Evolutionary conservation across 2,888 invertebrate species (phyloP).

Genomic region (Autographa gamma): DNA sequence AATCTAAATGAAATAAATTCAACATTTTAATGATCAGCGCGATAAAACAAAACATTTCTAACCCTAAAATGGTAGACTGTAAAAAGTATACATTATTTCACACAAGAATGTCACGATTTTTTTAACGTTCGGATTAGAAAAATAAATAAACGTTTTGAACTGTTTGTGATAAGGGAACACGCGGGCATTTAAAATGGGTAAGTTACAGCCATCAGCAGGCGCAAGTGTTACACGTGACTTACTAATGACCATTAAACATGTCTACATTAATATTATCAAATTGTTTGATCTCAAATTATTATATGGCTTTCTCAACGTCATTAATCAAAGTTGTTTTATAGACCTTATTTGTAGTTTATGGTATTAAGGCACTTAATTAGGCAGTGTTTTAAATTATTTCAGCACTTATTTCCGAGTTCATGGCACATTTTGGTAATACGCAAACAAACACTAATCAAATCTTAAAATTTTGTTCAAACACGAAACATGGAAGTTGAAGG

Average conservation of each 20-base stretch:
- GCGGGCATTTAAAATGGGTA: conserved; percentile 38
- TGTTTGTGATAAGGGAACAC: conserved; percentile 45
- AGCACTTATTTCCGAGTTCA: conserved; percentile 3
- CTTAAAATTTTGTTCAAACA: not conserved
- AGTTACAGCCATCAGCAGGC: conserved; percentile 23
- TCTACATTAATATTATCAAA: conserved; percentile 42
- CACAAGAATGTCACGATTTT: conserved; percentile 32
- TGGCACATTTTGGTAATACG: not conserved
- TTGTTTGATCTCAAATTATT: conserved; percentile 49
- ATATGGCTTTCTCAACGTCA: conserved; percentile 27
- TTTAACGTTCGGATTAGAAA: conserved; percentile 24
- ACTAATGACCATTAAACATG: conserved; percentile 44
- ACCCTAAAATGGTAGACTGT: conserved; percentile 28
- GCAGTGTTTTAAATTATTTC: conserved; percentile 9
- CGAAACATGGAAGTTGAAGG: not conserved
- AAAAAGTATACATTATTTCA: conserved; percentile 22
- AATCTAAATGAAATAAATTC: conserved; percentile 30
- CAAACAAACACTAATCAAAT: not conserved
- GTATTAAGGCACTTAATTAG: conserved; percentile 42
- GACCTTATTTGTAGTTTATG: conserved; percentile 25
- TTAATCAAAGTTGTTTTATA: conserved; percentile 44
- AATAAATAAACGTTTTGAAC: conserved; percentile 47
- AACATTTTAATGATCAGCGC: conserved; percentile 28
- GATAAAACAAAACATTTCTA: conserved; percentile 22
- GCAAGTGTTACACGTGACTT: conserved; percentile 24